Evolutionary conservation across 2,888 invertebrate species (phyloP), one percentile per base, ranked within the genome.

Genomic region (Ichneumon xanthorius): DNA sequence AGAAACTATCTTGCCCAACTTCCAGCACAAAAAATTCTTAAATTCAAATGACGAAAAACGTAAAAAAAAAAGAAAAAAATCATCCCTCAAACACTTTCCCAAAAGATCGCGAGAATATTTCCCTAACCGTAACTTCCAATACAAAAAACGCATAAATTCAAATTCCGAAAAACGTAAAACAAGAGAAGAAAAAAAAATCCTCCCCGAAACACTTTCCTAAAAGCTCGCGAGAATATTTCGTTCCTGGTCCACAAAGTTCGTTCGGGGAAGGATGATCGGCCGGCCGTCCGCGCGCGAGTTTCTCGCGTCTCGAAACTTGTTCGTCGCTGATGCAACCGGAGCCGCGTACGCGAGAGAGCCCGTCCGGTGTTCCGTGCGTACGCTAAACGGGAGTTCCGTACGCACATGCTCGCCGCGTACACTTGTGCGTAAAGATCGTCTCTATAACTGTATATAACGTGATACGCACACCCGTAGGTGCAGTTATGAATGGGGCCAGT

Each of bases 401-500:
- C 67, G 72, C 77, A 68, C 80, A 73, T 72, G 58, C 58, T 48
- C 4, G 45, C 40, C 26, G 68, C 80, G 63, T 53, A 80, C 77
- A 80, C 68, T 50, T 45, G 33, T 50, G 65, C 63, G 68, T 71
- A 75, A 61, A 26, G 61, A 48, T 40, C 16, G 45, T 40, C n/a
- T 4, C 45, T 45, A 76, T 79, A 78, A 61, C 33, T 79, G 78
- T 87, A 82, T 65, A 82, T 75, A 63, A 50, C 63, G 75, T 70
- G 50, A 70, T 70, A 71, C 84, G 55, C 67, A 80, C 67, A 84
- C 76, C 73, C 80, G 50, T 48, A 58, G 79, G 82, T 81, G 86
- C 86, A 89, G 88, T 92, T 90, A 92, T 92, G 93, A 93, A 93
- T 93, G 93, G 89, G 91, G 87, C 87, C 86, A 92, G 92, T 93